These are phyloP conservation scores for Smutsia gigantea DNA, from an alignment of 2,797 vertebrate species.

Conservation along the genomic window DNA sequence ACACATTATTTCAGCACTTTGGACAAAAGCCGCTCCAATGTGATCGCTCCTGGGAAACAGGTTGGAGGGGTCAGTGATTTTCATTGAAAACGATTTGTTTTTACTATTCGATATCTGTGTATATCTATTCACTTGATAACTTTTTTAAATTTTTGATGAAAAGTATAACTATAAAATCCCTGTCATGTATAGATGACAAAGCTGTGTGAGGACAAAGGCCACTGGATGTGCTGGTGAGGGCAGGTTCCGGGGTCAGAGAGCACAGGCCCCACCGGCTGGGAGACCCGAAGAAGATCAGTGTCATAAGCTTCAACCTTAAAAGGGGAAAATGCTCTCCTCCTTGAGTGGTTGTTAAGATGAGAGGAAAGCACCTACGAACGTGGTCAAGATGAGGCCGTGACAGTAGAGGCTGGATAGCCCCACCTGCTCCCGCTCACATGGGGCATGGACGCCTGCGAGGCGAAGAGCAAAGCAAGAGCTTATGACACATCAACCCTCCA, in stretches of 20 bases:
- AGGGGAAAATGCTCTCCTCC: background rate
- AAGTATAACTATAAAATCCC: background rate
- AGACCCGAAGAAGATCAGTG: background rate
- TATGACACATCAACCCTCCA: background rate
- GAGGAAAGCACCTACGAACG: background rate
- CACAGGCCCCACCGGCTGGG: background rate
- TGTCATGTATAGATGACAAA: background rate
- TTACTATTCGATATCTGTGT: background rate
- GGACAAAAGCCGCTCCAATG: background rate
- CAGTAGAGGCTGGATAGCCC: background rate
- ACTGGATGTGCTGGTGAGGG: background rate
- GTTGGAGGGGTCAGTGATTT: background rate
- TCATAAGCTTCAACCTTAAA: background rate
- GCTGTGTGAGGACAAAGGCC: background rate
- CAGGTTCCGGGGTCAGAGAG: no score
- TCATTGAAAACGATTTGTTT: background rate
- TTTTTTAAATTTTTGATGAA: background rate
- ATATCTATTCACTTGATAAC: background rate
- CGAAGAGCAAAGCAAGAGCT: background rate
- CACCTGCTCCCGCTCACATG: rapidly evolving
- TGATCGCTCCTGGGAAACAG: background rate
- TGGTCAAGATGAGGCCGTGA: background rate
- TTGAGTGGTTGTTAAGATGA: background rate
- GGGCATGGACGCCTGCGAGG: background rate
- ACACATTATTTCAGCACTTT: background rate